Evolutionary conservation across 2,797 vertebrate species (phyloP).

Genomic region (Molothrus ater): DNA sequence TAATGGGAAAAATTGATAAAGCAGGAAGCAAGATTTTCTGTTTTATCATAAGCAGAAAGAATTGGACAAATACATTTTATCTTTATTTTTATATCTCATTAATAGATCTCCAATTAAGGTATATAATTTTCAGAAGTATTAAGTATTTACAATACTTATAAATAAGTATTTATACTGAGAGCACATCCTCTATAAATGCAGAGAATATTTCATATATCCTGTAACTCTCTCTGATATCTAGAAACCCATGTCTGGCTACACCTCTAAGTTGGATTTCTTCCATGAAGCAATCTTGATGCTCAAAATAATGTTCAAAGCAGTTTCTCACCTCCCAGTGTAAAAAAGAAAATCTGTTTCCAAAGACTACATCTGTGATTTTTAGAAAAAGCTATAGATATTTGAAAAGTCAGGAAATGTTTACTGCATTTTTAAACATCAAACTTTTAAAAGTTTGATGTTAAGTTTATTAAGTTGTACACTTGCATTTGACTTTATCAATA

Average conservation of each 20-base stretch:
- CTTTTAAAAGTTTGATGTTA: background rate
- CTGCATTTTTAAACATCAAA: background rate
- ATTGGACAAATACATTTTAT: background rate
- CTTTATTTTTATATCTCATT: background rate
- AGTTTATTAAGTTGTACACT: background rate
- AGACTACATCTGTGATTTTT: background rate
- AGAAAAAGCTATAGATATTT: background rate
- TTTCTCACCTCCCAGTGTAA: background rate
- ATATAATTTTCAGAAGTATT: background rate
- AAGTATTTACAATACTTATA: background rate
- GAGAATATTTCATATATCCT: background rate
- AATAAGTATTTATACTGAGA: background rate
- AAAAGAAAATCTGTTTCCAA: background rate
- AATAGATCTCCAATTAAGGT: background rate
- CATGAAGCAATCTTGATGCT: background rate
- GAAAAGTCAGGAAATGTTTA: background rate
- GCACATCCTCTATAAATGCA: background rate
- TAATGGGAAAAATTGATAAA: slow-evolving; percentile 61
- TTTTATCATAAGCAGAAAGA: background rate
- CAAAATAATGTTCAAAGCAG: background rate
- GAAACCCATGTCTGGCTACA: background rate
- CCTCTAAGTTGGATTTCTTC: background rate
- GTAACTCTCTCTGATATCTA: background rate
- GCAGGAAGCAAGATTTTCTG: background rate
- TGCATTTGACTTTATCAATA: background rate